These are phyloP conservation scores for Acronicta leporina DNA, from an alignment of 2,888 invertebrate species.

Conservation along the genomic window DNA sequence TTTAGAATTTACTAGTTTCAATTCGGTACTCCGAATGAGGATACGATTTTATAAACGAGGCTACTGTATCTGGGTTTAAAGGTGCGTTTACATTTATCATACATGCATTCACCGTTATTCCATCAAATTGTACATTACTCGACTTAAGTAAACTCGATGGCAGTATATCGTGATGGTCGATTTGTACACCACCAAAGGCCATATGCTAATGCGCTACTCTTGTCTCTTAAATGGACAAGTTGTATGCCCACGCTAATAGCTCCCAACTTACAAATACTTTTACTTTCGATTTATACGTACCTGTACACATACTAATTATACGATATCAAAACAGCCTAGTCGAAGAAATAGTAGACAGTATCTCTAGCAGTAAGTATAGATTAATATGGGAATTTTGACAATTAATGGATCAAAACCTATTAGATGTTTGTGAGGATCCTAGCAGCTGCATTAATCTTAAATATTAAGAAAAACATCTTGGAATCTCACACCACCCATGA, in stretches of 20 bases:
- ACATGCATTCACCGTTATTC: conserved; percentile 35
- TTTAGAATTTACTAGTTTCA: too few species aligned
- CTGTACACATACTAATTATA: conserved; percentile 35
- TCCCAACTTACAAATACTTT: conserved; percentile 66
- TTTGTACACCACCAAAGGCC: conserved; percentile 68
- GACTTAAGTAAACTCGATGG: conserved; percentile 44
- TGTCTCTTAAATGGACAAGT: conserved; percentile 62
- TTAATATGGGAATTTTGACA: conserved; percentile 10
- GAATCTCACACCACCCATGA: conserved; percentile 9
- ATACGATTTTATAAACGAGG: not conserved
- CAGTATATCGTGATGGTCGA: conserved; percentile 50
- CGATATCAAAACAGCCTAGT: conserved; percentile 12
- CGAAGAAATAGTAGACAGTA: not conserved
- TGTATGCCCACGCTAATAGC: conserved; percentile 68
- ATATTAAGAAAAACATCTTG: not conserved
- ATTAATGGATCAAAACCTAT: conserved; percentile 20
- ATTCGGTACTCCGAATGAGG: too few species aligned
- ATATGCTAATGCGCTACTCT: conserved; percentile 75
- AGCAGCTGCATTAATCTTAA: conserved; percentile 10
- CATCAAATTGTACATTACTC: conserved; percentile 39
- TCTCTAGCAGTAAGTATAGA: not conserved
- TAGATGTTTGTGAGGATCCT: not conserved
- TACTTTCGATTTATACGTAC: conserved; percentile 65
- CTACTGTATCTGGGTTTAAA: conserved; percentile 2
- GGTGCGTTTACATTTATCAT: conserved; percentile 19